Conservation (phyloP, 2,888 invertebrate species). For the Campopleginae sp. region DNA sequence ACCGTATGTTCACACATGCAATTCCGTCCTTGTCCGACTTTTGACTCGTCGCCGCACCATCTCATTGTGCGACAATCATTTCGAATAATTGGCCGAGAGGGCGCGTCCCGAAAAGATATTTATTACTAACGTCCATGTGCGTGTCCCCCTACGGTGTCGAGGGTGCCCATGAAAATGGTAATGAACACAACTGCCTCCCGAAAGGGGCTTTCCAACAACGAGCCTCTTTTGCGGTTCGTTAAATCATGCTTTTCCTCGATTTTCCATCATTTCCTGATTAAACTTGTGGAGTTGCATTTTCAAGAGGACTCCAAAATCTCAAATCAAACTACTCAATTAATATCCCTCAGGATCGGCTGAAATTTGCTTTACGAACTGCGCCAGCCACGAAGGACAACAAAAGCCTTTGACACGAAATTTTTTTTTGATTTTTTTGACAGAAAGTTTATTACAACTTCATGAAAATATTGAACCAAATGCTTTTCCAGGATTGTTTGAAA, state of each 20-base stretch:
- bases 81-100: constrained; percentile 81
- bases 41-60: constrained; percentile 32
- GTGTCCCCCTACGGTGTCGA: constrained; percentile 8
- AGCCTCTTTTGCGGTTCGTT: constrained; percentile 83
- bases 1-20: constrained; percentile 81
- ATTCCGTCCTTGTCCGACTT: constrained; percentile 20
- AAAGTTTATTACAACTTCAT: too few species aligned
- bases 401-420: too few species aligned
- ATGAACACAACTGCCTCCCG: constrained; percentile 47
- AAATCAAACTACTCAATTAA: too few species aligned
- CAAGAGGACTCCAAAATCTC: too few species aligned
- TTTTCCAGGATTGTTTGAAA: not conserved
- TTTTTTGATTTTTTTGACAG: too few species aligned
- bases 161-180: constrained; percentile 47
- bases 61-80: constrained; percentile 62
- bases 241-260: constrained; percentile 73
- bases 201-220: constrained; percentile 67
- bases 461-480: too few species aligned
- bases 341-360: too few species aligned
- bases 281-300: too few species aligned
- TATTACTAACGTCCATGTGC: constrained; percentile 74
- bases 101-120: constrained; percentile 79
- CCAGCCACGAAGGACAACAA: too few species aligned
- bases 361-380: too few species aligned
- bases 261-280: not conserved